These are phyloP conservation scores for Lithobius niger DNA, from an alignment of 1,140 invertebrate genomes.

Conservation along the genomic window DNA sequence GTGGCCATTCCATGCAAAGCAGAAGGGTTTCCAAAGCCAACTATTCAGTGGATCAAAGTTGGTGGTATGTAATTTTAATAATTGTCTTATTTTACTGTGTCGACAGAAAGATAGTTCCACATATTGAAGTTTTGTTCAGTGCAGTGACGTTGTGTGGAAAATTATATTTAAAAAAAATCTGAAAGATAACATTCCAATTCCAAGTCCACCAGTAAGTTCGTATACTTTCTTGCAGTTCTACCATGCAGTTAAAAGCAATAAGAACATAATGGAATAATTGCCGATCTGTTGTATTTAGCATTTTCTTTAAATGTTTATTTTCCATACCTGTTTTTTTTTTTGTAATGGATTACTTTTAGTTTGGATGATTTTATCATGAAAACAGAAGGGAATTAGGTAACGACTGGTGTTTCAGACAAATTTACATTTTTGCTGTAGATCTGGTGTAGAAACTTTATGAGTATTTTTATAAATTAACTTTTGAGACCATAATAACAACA, in stretches of 20 bases:
- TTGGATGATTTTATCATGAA: too few species aligned
- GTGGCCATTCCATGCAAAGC: constrained; percentile 83
- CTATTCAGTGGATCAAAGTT: constrained; percentile 73
- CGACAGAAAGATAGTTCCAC: background rate
- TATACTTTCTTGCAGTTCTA: background rate
- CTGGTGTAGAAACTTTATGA: too few species aligned
- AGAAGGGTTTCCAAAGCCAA: constrained; percentile 84
- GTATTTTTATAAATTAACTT: too few species aligned
- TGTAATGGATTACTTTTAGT: too few species aligned
- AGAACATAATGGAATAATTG: too few species aligned
- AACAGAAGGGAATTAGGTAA: too few species aligned
- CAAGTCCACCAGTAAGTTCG: background rate
- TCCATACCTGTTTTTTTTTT: too few species aligned
- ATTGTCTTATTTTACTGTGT: constrained; percentile 1
- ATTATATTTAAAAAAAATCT: background rate
- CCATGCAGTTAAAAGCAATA: background rate
- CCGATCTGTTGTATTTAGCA: too few species aligned
- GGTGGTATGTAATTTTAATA: constrained; percentile 5
- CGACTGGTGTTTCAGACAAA: too few species aligned
- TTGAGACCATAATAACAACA: too few species aligned
- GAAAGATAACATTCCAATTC: background rate
- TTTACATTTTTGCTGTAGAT: too few species aligned
- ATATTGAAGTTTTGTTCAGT: background rate
- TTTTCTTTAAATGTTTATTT: too few species aligned
- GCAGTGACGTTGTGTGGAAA: constrained; percentile 7